Base-by-base conservation (phyloP, 2,888 invertebrate species). In the Ditylenchus weischeri region DNA sequence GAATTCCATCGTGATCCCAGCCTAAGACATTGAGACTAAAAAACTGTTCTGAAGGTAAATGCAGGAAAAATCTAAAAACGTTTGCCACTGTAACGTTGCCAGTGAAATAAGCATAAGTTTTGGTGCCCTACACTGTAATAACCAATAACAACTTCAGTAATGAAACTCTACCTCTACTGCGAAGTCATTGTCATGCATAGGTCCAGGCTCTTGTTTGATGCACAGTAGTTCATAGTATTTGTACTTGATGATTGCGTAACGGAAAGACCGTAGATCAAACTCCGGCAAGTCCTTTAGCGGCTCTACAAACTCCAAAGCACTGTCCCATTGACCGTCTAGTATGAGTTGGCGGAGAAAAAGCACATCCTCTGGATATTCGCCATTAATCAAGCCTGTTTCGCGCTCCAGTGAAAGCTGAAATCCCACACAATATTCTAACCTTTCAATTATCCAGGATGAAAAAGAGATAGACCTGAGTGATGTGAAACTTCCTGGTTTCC, bases 301-400 rank as follows among this genome's bases (percentile, higher is more conserved):
- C 85, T 94, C 92, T 69, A 94, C 90, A 85, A 95, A 95, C 84
- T 94, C 93, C 15, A 93, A 86, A 0, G 92, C 93, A 84, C 94
- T 93, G 85, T 95, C 94, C 95, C 95, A 95, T 85, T 94, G 93
- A 21, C 95, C 95, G 84, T 95, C 95, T 65, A 95, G 88, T 76
- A 95, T 93, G 64, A 95, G 88, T 85, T 94, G 93, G 21, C 94
- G 88, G 23, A 95, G 87, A 85, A 95, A 95, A 59, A 95, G 88
- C 50, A 93, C 89, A 85, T 95, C 95, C 84, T 94, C 93, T 18
- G 92, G 92, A 84, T 89, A 93, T 83, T 90, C 89, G 66, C 92
- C 92, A 85, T 93, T 93, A 83, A 92, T 92, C 72, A 93, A 90
- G 62, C 94, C 94, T 0, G 93, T 92, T 86, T 95, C 95, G 62